Conservation (phyloP, 2,113 vertebrate genomes). For the Bos javanicus region DNA sequence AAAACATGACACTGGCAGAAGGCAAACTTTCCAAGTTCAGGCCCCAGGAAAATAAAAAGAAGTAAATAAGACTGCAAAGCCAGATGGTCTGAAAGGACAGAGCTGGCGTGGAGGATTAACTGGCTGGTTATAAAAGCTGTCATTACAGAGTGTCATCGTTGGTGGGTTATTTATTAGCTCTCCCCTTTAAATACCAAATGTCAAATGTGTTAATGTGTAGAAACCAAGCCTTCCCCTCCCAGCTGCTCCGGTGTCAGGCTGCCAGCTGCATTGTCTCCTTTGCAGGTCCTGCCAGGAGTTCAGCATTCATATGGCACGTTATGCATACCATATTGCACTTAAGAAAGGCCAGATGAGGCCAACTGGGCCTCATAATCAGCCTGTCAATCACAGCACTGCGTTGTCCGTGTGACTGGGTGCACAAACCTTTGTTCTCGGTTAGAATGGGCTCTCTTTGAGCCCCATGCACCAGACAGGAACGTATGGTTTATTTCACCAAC, state of each 20-base stretch:
- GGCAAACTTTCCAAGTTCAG: slow-evolving; percentile 37
- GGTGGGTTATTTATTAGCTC: slow-evolving; percentile 79
- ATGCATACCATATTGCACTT: slow-evolving; percentile 71
- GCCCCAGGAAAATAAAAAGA: slow-evolving; percentile 49
- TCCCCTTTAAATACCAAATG: slow-evolving; percentile 81
- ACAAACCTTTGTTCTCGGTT: neutral
- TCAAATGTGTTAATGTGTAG: slow-evolving; percentile 74
- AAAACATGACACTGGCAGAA: neutral
- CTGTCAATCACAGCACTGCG: slow-evolving; percentile 64
- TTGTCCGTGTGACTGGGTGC: neutral
- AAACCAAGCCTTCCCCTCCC: slow-evolving; percentile 71
- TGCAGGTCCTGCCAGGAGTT: slow-evolving; percentile 73
- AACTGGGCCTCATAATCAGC: slow-evolving; percentile 66
- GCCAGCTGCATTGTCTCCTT: slow-evolving; percentile 76
- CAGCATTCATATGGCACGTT: slow-evolving; percentile 71
- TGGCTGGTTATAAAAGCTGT: slow-evolving; percentile 77
- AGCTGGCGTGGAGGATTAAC: slow-evolving; percentile 68
- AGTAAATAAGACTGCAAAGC: slow-evolving; percentile 26
- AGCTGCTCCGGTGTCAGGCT: slow-evolving; percentile 73
- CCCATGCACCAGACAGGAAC: neutral
- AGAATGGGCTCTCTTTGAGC: neutral
- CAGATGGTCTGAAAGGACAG: slow-evolving; percentile 80
- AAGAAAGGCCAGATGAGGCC: slow-evolving; percentile 78
- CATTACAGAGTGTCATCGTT: slow-evolving; percentile 73
- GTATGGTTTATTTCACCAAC: neutral